These are phyloP conservation scores for Tetragonisca angustula DNA, from an alignment of 2,888 invertebrate genomes.

Conservation along the genomic window DNA sequence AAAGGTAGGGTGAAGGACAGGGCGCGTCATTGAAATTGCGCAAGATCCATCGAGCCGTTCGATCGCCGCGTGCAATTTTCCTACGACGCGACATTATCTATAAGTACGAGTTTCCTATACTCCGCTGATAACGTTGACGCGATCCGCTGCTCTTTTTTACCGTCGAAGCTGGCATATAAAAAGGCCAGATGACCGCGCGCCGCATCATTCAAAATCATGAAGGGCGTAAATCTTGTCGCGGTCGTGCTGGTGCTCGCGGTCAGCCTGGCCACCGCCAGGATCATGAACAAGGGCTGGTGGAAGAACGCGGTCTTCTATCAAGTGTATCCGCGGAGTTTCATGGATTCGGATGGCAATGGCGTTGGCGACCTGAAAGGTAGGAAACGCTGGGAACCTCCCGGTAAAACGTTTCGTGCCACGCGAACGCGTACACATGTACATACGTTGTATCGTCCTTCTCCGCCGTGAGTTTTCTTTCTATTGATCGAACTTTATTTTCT, in stretches of 20 bases:
- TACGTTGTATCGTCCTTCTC: background rate
- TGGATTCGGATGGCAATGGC: slow-evolving; percentile 76
- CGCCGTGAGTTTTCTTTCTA: too few relatives aligned
- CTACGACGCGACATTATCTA: slow-evolving; percentile 14
- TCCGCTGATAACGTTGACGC: slow-evolving; percentile 42
- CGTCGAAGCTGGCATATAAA: slow-evolving; percentile 50
- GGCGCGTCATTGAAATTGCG: too few relatives aligned
- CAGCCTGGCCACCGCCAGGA: slow-evolving; percentile 62
- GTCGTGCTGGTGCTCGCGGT: slow-evolving; percentile 62
- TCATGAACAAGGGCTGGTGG: slow-evolving; percentile 79
- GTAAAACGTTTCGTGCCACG: background rate
- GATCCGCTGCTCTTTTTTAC: slow-evolving; percentile 23
- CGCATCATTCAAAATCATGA: slow-evolving; percentile 41
- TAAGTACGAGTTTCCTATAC: slow-evolving; percentile 4
- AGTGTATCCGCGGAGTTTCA: slow-evolving; percentile 80
- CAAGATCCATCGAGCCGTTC: background rate
- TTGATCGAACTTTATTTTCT: too few relatives aligned
- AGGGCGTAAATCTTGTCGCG: slow-evolving; percentile 20
- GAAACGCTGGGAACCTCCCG: background rate
- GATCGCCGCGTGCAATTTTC: background rate
- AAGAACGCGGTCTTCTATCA: slow-evolving; percentile 79
- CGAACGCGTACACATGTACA: background rate
- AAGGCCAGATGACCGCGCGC: background rate
- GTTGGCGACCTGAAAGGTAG: slow-evolving; percentile 78
- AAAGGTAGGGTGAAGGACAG: too few relatives aligned